phyloP scores from a whole-genome alignment of 1,140 invertebrate species.

The Drosophila baimaii region DNA sequence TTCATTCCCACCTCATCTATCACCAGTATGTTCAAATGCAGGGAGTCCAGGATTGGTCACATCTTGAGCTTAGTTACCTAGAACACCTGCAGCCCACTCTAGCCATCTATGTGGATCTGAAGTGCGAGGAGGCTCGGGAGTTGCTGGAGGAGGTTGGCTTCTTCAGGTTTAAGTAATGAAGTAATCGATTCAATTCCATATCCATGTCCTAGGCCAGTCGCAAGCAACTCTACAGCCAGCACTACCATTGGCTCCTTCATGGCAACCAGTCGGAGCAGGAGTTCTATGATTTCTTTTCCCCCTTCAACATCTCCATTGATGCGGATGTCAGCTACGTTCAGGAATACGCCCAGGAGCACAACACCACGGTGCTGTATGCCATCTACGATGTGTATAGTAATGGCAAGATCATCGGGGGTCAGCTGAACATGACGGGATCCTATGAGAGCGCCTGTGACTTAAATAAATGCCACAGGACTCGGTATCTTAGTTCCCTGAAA shows the following conservation, averaged over 20 bases:
- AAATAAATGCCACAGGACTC: constrained; percentile 16
- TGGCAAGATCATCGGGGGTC: constrained; percentile 69
- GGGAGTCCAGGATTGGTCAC: constrained; percentile 22
- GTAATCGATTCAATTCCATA: background rate
- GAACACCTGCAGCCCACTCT: constrained; percentile 56
- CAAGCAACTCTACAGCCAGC: constrained; percentile 64
- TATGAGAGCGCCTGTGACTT: constrained; percentile 55
- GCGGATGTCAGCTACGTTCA: constrained; percentile 64
- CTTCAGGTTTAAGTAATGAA: background rate
- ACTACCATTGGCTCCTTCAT: constrained; percentile 76
- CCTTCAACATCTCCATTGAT: constrained; percentile 70
- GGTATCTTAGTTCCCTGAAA: constrained; percentile 59
- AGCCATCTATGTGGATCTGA: constrained; percentile 69
- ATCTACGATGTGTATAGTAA: constrained; percentile 78
- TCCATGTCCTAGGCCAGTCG: constrained; percentile 41
- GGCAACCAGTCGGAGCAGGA: constrained; percentile 9
- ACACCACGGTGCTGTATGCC: constrained; percentile 13
- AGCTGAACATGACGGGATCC: constrained; percentile 69
- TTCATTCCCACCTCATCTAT: constrained; percentile 46
- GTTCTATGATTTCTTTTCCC: constrained; percentile 48
- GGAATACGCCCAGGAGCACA: background rate
- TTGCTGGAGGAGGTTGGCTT: constrained; percentile 50
- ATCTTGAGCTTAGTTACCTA: constrained; percentile 57
- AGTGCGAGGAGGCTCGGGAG: constrained; percentile 36
- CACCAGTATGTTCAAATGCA: constrained; percentile 62